These are phyloP conservation scores for Dolomedes plantarius DNA, from an alignment of 2,888 invertebrate genomes.

Conservation along the genomic window DNA sequence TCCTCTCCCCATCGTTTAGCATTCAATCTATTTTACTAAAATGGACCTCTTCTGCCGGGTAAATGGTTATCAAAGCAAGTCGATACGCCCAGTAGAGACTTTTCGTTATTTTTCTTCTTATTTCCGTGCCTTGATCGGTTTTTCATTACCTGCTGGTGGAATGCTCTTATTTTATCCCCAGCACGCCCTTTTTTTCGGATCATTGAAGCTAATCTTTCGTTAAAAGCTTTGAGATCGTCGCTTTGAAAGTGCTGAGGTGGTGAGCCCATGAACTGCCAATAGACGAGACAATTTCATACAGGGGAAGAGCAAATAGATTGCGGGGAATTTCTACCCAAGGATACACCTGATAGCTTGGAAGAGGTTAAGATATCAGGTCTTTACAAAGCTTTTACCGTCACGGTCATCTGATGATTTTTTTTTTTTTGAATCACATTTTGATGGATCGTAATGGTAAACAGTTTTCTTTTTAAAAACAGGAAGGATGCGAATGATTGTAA, in stretches of 20 bases:
- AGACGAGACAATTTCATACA: conserved; percentile 12
- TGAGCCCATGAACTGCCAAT: not conserved
- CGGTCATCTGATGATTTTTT: not conserved
- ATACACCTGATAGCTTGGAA: not conserved
- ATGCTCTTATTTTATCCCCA: conserved; percentile 30
- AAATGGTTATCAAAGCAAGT: conserved; percentile 40
- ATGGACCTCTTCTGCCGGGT: conserved; percentile 27
- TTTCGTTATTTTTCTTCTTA: conserved; percentile 8
- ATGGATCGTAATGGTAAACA: not conserved
- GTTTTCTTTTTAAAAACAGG: no score
- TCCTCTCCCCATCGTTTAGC: conserved; percentile 23
- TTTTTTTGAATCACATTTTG: not conserved
- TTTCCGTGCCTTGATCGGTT: not conserved
- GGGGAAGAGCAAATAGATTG: no score
- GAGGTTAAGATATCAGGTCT: not conserved
- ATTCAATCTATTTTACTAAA: conserved; percentile 50
- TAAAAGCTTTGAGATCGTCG: conserved; percentile 44
- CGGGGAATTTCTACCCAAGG: not conserved
- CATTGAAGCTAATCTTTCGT: conserved; percentile 43
- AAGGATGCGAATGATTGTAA: no score
- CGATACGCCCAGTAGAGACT: conserved; percentile 47
- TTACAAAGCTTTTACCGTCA: not conserved
- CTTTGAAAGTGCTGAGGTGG: conserved; percentile 14
- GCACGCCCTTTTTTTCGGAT: conserved; percentile 46
- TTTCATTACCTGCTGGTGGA: conserved; percentile 58